Evolutionary conservation across 2,797 vertebrate species (phyloP).

Genomic region (Aulostomus chinensis): DNA sequence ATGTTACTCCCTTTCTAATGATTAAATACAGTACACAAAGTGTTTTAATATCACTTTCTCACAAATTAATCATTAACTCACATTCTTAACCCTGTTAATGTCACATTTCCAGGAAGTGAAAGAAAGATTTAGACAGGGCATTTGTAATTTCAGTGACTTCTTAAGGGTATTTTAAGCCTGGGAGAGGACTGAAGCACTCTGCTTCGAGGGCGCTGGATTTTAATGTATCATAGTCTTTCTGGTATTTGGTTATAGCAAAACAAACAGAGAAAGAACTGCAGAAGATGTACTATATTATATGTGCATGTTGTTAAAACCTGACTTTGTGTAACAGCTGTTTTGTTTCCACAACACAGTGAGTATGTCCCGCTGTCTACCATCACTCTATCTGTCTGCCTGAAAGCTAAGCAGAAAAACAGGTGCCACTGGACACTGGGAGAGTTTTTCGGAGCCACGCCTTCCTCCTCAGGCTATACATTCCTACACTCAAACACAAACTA

Average conservation of each 20-base stretch:
- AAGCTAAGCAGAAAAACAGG: slow-evolving; percentile 72
- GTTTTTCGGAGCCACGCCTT: slow-evolving; percentile 42
- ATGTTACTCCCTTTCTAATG: slow-evolving; percentile 64
- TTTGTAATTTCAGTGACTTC: too few relatives aligned
- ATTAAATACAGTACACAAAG: slow-evolving; percentile 48
- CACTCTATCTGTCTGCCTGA: slow-evolving; percentile 28
- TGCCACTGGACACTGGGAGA: slow-evolving; percentile 62
- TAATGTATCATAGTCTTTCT: too few relatives aligned
- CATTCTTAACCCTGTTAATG: slow-evolving; percentile 8
- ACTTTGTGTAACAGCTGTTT: slow-evolving; percentile 47
- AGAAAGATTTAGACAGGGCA: neutral
- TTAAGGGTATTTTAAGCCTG: too few relatives aligned
- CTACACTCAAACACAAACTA: slow-evolving; percentile 38
- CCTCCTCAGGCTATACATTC: slow-evolving; percentile 70
- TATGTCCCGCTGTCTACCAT: slow-evolving; percentile 26
- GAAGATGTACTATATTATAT: neutral
- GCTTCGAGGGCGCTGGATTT: too few relatives aligned
- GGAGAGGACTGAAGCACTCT: too few relatives aligned
- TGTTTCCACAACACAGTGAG: slow-evolving; percentile 46
- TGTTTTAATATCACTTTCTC: slow-evolving; percentile 19
- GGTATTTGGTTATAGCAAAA: too few relatives aligned
- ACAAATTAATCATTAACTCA: slow-evolving; percentile 25
- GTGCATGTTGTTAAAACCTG: slow-evolving; percentile 6
- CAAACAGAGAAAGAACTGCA: too few relatives aligned
- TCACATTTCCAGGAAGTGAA: neutral